Base-by-base conservation (phyloP, 2,113 vertebrate genomes). In the Ophiodon elongatus region DNA sequence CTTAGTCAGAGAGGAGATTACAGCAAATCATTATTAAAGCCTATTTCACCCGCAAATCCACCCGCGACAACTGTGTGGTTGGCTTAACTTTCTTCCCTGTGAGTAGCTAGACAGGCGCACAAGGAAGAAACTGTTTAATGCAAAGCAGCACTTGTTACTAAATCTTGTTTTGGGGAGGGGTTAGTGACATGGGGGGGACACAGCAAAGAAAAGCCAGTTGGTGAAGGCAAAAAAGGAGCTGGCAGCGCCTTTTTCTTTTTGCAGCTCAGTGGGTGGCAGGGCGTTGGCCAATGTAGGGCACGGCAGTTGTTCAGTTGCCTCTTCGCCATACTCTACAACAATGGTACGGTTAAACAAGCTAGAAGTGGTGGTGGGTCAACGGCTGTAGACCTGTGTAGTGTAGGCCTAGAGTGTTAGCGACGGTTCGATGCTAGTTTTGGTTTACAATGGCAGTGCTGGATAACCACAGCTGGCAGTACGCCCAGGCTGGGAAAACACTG, bases 1-100 rank as follows among this genome's bases (percentile, higher is more conserved):
- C 79, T 87, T 81, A 80, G 81, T 74, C 59, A 85, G 45, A 86
- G 91, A 89, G 52, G 67, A 94, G 95, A 96, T 97, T 96, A 96
- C 94, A 95, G 95, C 88, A 92, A 95, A 93, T 96, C 89, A 93
- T 90, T 90, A 94, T 93, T 93, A 96, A 96, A 96, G 93, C 94
- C 92, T 95, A 93, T 95, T 96, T 95, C 89, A 87, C 91, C 47
- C 89, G 72, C 82, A 96, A 95, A 96, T 95, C 94, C 92, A 90
- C 82, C 88, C 93, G 92, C 76, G 81, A 88, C 94, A 94, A 96
- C 94, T 95, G 94, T 94, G 95, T 93, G 90, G 85, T 94, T 80
- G 91, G 86, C 89, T 93, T 94, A 93, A 89, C 82, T 67, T 90
- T 87, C 78, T 78, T 2, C 68, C 52, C 59, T 83, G 70, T 75